Evolutionary conservation across 2,113 vertebrate genomes (phyloP), one percentile per base, ranked within the genome.

Genomic region (Notarius lentiginosus): DNA sequence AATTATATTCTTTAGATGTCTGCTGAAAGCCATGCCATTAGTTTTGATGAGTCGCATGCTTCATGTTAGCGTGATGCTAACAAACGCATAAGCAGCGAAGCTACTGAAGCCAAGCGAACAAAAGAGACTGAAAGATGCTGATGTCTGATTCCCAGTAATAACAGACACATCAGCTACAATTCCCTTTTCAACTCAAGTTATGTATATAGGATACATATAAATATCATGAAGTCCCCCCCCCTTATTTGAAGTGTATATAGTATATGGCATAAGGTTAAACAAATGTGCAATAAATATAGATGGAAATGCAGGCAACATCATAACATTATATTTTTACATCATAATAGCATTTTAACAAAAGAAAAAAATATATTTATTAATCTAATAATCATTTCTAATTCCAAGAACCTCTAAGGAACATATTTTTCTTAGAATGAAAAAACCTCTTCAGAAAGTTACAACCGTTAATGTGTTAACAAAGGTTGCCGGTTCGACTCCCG

Each of bases 31-130:
- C n/a, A 34, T 58, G 73, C 3, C 1, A 12, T 9, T 34, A 4
- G 4, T 63, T 82, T 34, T 20, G 60, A 34, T 18, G 27, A 41
- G 55, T 60, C 18, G n/a, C 14, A 11, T 20, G 55, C 12, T 66
- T 65, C 81, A 27, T 51, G 41, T 65, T 82, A 82, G 81, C 11
- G 24, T 47, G 60, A 82, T 66, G 81, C 41, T 82, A 82, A 7
- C 61, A 51, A 51, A 47, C 8, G 7, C 58, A 24, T 8, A n/a
- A 66, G 34, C 22, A 66, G 47, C n/a, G 24, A n/a, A 66, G 61
- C 61, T 66, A 83, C 81, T 27, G 47, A 83, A 83, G 47, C 47
- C 81, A 83, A 83, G 61, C 41, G 1, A 66, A 18, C 47, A 47
- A 41, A 61, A 41, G 18, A 81, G 56, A 81, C 15, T 10, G 41